Base-by-base conservation (phyloP, 92 coral and sea anemone genomes). In the Pocillopora grandis region DNA sequence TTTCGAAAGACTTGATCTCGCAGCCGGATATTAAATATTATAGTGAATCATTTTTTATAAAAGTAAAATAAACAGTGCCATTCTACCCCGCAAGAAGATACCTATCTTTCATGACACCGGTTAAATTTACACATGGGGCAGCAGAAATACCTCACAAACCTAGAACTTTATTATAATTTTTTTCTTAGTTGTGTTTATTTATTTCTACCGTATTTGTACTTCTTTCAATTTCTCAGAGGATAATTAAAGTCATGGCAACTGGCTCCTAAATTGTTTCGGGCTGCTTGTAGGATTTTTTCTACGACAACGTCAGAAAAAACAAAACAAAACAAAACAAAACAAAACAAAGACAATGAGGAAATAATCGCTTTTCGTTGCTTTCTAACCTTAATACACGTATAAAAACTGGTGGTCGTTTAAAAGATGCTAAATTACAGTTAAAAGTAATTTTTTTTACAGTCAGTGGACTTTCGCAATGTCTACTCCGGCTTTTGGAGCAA, bases 1-100 rank as follows among this genome's bases (percentile, higher is more conserved):
- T 80, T 80, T 56, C 3, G 70, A 11, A 81, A 71, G 56, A 48
- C 60, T 27, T 7, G 19, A 18, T 27, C 70, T 64, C 52, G 70
- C 49, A 17, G 69, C 77, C 85, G 85, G 85, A 81, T 81, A 71
- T 81, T 71, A 20, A 17, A 81, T 81, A 49, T 81, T 70, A n/a
- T 81, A 3, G 69, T 62, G 69, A 59, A 59, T 20, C 42, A 35
- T 6, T 14, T 70, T 70, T 33, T 70, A 8, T n/a, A 37, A n/a
- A 35, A 17, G n/a, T 33, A 65, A 21, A 55, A 36, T 10, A 80
- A 68, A 58, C 68, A 71, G 12, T 4, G 36, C 31, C 18, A 23
- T 49, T 64, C 33, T 79, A 33, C 13, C 20, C 21, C 12, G 16
- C 5, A 58, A 66, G 31, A 35, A 58, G 21, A 52, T 57, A 58